A percentile compares a stretch with the other conserved stretches of the same genome.
Conservation (phyloP, 35 echinoderm and acorn worm genomes). For the Hemicentrotus pulcherrimus region DNA sequence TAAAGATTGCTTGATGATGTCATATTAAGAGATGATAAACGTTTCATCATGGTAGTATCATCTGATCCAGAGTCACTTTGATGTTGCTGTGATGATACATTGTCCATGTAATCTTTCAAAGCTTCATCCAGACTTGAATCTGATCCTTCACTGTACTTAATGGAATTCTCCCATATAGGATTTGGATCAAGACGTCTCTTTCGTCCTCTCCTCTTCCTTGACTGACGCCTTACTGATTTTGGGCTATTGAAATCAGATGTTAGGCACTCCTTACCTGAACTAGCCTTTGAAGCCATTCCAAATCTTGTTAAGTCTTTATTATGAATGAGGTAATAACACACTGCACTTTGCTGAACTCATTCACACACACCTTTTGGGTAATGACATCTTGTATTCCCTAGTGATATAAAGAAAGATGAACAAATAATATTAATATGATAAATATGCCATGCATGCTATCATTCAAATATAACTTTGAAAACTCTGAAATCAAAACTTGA, state of each 20-base stretch:
- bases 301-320: background rate
- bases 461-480: too few species aligned
- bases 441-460: too few species aligned
- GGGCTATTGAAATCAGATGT: constrained; percentile 72
- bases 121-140: constrained; percentile 96
- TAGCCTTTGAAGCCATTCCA: constrained; percentile 24
- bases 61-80: constrained; percentile 84
- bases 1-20: constrained; percentile 96
- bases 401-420: background rate
- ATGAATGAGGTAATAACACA: background rate
- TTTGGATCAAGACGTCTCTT: constrained; percentile 91
- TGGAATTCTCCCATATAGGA: constrained; percentile 81
- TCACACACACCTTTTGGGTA: background rate
- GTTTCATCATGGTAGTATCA: constrained; percentile 77
- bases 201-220: constrained; percentile 74
- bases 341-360: background rate
- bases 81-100: constrained; percentile 60
- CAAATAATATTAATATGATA: background rate
- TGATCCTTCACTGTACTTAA: constrained; percentile 83
- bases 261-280: constrained; percentile 67
- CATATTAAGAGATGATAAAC: constrained; percentile 89
- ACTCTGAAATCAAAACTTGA: too few species aligned
- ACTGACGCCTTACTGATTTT: constrained; percentile 67
- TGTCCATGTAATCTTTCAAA: constrained; percentile 97
- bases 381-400: background rate